Evolutionary conservation across 2,888 invertebrate genomes (phyloP), one percentile per base, ranked within the genome.

Genomic region (Limnephilus lunatus): DNA sequence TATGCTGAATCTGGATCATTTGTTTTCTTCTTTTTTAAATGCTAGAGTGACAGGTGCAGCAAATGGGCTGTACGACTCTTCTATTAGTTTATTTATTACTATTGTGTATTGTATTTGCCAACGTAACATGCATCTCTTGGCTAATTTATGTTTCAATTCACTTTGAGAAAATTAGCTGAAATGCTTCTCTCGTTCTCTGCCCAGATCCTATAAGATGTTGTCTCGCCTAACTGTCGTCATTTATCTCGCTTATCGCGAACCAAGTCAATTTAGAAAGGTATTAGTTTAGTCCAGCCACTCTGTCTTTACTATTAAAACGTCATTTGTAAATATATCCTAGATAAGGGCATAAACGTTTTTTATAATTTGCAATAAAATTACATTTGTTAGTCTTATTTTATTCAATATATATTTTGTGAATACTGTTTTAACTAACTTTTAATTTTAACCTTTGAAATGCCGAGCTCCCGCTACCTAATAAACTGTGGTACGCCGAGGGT

Each of bases 71-170:
- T n/a, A n/a, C n/a, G n/a, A n/a, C n/a, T n/a, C n/a, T n/a, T n/a
- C n/a, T n/a, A n/a, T n/a, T n/a, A n/a, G 90, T 93, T 92, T 93
- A 93, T 93, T 92, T 93, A 93, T 93, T 92, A 89, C 25, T 68
- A 68, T 68, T 68, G 0, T 53, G 19, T 53, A 68, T 68, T n/a
- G 68, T 91, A 44, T 85, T 81, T 87, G 86, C 44, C 86, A 30
- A 87, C 44, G 44, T 39, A 68, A 68, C 2, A n/a, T 68, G 68
- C 68, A 68, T 68, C 68, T 68, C 68, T 68, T 7, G 68, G 68
- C 25, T 68, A 68, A 25, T 68, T 68, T 68, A 68, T 11, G 25
- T n/a, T 68, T 68, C 25, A 68, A 25, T 15, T 53, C 53, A 15
- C 53, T 53, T 53, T 53, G 53, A 15, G 19, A 53, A 53, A 53